phyloP scores from a whole-genome alignment of 2,113 vertebrate species.

The Tursiops truncatus region DNA sequence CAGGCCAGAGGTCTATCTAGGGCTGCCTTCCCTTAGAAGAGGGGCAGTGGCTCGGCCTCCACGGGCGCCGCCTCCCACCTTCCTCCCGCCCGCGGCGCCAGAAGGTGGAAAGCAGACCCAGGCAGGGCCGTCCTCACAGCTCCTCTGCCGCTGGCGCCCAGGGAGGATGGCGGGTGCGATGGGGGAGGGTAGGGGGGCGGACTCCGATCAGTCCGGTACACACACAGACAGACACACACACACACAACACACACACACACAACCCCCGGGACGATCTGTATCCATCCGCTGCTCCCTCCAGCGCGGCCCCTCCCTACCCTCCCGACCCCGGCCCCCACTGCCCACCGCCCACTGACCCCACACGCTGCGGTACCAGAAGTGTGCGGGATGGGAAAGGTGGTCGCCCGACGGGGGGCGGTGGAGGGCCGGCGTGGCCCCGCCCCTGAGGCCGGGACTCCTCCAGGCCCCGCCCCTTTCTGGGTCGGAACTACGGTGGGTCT shows the following conservation, averaged over 20 bases:
- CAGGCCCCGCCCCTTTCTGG: constrained; percentile 16
- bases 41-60: not conserved
- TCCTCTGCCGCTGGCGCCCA: too few relatives aligned
- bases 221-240: not conserved
- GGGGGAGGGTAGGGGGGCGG: too few relatives aligned
- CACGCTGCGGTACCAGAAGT: accelerated
- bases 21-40: not conserved
- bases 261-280: not conserved
- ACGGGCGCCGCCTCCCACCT: not conserved
- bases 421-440: too few relatives aligned
- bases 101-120: not conserved
- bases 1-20: not conserved
- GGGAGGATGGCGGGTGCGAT: accelerated
- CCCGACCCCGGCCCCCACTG: too few relatives aligned
- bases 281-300: constrained; percentile 1
- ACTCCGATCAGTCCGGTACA: not conserved
- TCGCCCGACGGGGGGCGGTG: not conserved
- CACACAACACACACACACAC: not conserved
- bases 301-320: not conserved
- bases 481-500: constrained; percentile 20
- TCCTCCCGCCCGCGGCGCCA: not conserved
- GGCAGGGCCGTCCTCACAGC: not conserved
- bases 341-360: accelerated
- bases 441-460: accelerated
- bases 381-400: accelerated